phyloP scores from a whole-genome alignment of 2,797 vertebrate species.

The Linurgus olivaceus region DNA sequence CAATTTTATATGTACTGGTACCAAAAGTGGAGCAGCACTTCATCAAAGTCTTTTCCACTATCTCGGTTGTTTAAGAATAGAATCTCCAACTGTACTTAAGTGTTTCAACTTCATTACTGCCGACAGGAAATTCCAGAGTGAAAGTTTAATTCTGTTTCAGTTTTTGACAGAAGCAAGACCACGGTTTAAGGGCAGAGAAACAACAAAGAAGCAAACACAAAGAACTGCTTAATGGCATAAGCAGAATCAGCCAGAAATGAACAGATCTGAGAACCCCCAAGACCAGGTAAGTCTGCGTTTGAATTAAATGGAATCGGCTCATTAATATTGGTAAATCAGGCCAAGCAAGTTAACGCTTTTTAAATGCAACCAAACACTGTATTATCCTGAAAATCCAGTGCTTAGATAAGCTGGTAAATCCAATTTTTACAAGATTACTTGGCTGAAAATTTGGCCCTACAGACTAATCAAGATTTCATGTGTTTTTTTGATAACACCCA shows the following conservation, averaged over 20 bases:
- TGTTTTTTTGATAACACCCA: neutral
- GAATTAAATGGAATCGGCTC: accelerated
- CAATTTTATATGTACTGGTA: neutral
- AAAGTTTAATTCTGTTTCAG: neutral
- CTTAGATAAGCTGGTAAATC: neutral
- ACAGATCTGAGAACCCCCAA: neutral
- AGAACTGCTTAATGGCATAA: neutral
- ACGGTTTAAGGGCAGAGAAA: neutral
- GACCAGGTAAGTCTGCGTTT: neutral
- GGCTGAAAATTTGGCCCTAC: accelerated
- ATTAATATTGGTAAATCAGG: neutral
- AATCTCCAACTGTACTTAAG: neutral
- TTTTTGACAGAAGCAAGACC: neutral
- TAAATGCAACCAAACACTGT: neutral
- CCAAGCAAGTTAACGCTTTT: neutral
- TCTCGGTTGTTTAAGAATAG: neutral
- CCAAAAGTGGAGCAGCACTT: neutral
- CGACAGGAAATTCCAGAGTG: neutral
- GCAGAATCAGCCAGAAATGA: neutral
- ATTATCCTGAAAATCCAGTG: neutral
- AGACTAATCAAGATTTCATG: neutral
- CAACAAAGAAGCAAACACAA: neutral
- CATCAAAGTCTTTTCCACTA: neutral
- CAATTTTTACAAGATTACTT: neutral
- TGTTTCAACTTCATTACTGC: neutral